A percentile compares a stretch with the other conserved stretches of the same genome.
Conservation (phyloP, 2,888 invertebrate genomes). For the Temnothorax unifasciatus region DNA sequence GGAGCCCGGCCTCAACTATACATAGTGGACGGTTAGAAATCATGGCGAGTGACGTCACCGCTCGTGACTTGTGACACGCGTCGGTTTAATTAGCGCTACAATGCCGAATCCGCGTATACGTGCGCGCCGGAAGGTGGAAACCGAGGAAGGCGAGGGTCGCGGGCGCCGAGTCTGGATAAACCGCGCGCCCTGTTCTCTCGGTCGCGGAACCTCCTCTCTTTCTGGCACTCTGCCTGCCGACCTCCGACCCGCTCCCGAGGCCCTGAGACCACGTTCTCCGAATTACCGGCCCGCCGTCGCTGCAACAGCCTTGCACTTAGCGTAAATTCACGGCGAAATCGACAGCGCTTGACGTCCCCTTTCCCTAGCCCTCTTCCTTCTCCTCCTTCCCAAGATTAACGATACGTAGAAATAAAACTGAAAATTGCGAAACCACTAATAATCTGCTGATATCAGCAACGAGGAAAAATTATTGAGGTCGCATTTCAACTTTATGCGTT, state of each 20-base stretch:
- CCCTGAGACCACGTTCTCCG: slow-evolving; percentile 83
- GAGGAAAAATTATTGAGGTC: neutral
- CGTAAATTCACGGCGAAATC: slow-evolving; percentile 82
- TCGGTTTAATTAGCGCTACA: slow-evolving; percentile 84
- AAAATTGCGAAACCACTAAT: slow-evolving; percentile 10
- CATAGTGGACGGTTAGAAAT: slow-evolving; percentile 76
- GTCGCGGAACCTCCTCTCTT: slow-evolving; percentile 76
- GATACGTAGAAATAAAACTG: slow-evolving; percentile 49
- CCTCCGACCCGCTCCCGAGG: slow-evolving; percentile 83
- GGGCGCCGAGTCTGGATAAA: slow-evolving; percentile 65
- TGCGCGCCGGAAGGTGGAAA: slow-evolving; percentile 68
- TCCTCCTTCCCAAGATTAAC: slow-evolving; percentile 53
- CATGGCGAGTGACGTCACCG: slow-evolving; percentile 81
- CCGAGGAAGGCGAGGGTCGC: slow-evolving; percentile 44
- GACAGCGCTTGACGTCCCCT: slow-evolving; percentile 76
- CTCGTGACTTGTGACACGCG: slow-evolving; percentile 83
- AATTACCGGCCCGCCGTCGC: slow-evolving; percentile 82
- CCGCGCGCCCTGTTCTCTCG: slow-evolving; percentile 65
- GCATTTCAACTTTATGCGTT: neutral
- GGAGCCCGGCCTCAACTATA: slow-evolving; percentile 44
- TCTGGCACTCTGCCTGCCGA: slow-evolving; percentile 84
- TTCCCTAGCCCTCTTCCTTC: slow-evolving; percentile 67
- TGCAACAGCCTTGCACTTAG: slow-evolving; percentile 82
- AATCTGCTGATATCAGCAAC: slow-evolving; percentile 46
- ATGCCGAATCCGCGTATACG: slow-evolving; percentile 79